phyloP scores from a whole-genome alignment of 2,888 invertebrate genomes.

The Diarsia mendica region DNA sequence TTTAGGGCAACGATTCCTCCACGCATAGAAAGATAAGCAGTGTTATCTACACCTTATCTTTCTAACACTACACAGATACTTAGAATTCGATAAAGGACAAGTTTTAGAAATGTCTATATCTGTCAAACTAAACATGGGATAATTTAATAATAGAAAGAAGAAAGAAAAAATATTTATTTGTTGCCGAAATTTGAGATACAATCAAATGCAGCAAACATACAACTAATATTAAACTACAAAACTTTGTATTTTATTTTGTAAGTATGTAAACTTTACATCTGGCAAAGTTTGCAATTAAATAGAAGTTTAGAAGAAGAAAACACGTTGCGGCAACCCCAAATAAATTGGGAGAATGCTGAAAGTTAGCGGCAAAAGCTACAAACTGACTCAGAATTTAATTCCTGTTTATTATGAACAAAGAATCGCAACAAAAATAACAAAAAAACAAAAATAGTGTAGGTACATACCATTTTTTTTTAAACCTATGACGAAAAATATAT shows the following conservation, averaged over 20 bases:
- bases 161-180: too few species aligned
- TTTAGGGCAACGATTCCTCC: conserved; percentile 37
- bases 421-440: too few species aligned
- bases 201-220: too few species aligned
- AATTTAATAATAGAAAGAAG: too few species aligned
- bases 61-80: conserved; percentile 8
- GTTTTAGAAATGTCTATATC: conserved; percentile 22
- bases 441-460: too few species aligned
- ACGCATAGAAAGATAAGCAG: conserved; percentile 29
- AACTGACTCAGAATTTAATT: not conserved
- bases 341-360: not conserved
- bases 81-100: conserved; percentile 35
- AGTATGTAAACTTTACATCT: too few species aligned
- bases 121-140: not conserved
- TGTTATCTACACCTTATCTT: conserved; percentile 44
- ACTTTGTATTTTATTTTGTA: not conserved
- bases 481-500: too few species aligned
- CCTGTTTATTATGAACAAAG: too few species aligned
- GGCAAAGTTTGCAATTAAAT: too few species aligned
- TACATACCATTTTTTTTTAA: too few species aligned
- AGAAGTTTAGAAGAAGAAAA: not conserved
- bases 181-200: too few species aligned
- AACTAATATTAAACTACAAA: not conserved
- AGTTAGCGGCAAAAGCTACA: too few species aligned
- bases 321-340: not conserved